Evolutionary conservation across 1,140 invertebrate species (phyloP).

Genomic region (Yoshiicerus persimilis): DNA sequence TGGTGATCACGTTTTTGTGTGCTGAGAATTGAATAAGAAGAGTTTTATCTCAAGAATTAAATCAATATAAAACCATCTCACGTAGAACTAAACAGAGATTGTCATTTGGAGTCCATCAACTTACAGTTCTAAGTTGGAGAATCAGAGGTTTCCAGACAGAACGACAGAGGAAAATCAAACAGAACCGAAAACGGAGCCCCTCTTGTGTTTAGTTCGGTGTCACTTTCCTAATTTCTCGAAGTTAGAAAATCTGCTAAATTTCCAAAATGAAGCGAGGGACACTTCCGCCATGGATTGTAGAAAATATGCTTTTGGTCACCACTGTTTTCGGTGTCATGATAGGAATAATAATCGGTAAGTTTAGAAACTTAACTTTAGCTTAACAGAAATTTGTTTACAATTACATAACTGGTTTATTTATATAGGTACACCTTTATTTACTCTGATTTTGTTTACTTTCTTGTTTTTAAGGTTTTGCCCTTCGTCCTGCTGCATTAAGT

Average conservation of each 20-base stretch:
- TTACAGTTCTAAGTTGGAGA: neutral
- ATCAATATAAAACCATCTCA: neutral
- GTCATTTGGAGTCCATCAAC: neutral
- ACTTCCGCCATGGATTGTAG: conserved; percentile 61
- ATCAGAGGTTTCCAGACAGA: neutral
- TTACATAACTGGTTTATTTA: no score
- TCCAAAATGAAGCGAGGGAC: neutral
- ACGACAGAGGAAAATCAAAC: neutral
- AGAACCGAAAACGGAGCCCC: neutral
- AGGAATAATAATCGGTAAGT: conserved; percentile 71
- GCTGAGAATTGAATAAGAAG: neutral
- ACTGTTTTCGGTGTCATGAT: conserved; percentile 74
- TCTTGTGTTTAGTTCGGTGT: neutral
- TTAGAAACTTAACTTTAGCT: no score
- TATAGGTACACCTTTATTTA: neutral
- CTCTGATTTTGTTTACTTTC: neutral
- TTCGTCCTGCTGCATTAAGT: neutral
- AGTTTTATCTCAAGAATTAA: neutral
- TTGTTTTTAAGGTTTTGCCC: conserved; percentile 13
- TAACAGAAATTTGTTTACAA: no score
- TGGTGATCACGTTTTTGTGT: neutral
- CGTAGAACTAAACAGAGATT: neutral
- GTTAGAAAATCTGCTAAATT: neutral
- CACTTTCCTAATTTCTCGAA: neutral
- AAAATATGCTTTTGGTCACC: conserved; percentile 74